Evolutionary conservation across 2,113 vertebrate species (phyloP).

Genomic region (Nasalis larvatus): DNA sequence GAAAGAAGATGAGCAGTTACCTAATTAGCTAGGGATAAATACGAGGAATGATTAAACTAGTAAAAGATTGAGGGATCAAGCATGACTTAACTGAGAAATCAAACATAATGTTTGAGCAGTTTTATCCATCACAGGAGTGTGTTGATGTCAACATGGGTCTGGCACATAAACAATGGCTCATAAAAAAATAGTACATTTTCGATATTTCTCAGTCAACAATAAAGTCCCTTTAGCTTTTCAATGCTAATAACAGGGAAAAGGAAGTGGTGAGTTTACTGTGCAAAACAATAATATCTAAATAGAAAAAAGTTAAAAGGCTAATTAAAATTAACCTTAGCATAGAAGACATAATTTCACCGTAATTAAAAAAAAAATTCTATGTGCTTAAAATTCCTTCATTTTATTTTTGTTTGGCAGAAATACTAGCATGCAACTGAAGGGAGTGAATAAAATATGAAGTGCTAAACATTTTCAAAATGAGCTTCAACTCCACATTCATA

Average conservation of each 20-base stretch:
- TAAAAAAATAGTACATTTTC: neutral
- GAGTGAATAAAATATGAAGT: neutral
- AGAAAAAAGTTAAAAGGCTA: neutral
- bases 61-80: neutral
- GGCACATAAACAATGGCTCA: neutral
- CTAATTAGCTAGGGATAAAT: neutral
- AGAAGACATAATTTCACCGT: neutral
- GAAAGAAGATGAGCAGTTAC: neutral
- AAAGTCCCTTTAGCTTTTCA: neutral
- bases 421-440: neutral
- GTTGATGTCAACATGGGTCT: neutral
- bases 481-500: neutral
- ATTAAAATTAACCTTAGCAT: neutral
- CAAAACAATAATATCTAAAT: neutral
- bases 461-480: neutral
- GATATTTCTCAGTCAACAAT: neutral
- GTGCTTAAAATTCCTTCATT: neutral
- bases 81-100: neutral
- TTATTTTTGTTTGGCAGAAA: neutral
- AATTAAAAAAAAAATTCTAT: neutral
- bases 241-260: neutral
- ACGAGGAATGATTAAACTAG: neutral
- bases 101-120: neutral
- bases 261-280: neutral
- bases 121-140: neutral